Evolutionary conservation across 2,113 vertebrate species (phyloP), one percentile per base, ranked within the genome.

Genomic region (Lucifuga dentata): DNA sequence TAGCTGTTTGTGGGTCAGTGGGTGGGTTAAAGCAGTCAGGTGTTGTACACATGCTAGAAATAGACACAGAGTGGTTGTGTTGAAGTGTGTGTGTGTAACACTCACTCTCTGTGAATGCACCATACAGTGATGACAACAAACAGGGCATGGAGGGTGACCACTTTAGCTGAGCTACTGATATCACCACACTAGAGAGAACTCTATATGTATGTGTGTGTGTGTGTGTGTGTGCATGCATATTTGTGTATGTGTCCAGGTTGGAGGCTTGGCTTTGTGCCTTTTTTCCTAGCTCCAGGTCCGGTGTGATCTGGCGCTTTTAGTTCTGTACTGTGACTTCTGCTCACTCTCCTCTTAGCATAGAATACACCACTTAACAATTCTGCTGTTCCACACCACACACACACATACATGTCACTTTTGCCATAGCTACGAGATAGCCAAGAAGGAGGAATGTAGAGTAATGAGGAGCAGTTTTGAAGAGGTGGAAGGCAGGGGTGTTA

Each of bases 381-480:
- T 53, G 35, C 50, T 21, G 45, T 12, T 49, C 8, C 11, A 21
- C 32, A 46, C 11, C 38, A 48, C 51, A 52, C 53, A 32, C 40
- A 66, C 72, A 58, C 52, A 26, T 11, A 20, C 38, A 6, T 70
- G 80, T 11, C 35, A 69, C 21, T 76, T 78, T 59, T 65, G 24
- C 33, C 73, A 46, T 21, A 46, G 73, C 62, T 78, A 44, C 33
- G 43, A 33, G 63, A 77, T n/a, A 53, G 73, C 19, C 24, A 56
- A 53, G 41, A 16, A 65, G 12, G 11, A 68, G 60, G 80, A 89
- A 88, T 86, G 76, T 38, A 12, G 62, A 76, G 70, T 29, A 29
- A 29, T n/a, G 11, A 7, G 26, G 26, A 29, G 35, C 64, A 13
- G 62, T 73, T 69, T 66, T 39, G 57, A 84, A 58, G 85, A 85